A percentile compares a stretch with the other conserved stretches of the same genome.
phyloP scores from a whole-genome alignment of 2,113 vertebrate genomes.

The Thermophis baileyi region DNA sequence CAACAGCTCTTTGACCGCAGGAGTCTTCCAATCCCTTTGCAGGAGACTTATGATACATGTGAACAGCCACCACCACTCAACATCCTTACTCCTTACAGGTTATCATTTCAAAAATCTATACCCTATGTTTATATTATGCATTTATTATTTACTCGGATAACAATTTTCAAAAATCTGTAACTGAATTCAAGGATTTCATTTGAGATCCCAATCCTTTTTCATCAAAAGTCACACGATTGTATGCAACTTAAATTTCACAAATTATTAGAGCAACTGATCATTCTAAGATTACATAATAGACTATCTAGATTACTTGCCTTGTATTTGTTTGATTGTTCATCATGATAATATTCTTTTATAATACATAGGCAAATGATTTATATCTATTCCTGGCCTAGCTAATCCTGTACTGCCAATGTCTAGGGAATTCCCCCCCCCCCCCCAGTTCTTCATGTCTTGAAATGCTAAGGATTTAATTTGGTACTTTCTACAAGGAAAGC shows the following conservation, averaged over 20 bases:
- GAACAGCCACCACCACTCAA: slow-evolving; percentile 96
- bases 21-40: slow-evolving; percentile 90
- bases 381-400: not conserved
- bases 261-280: not conserved
- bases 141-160: not conserved
- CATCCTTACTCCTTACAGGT: slow-evolving; percentile 97
- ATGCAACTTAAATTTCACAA: not conserved
- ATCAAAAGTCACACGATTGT: not conserved
- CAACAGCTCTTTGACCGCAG: slow-evolving; percentile 94
- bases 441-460: not conserved
- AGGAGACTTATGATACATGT: slow-evolving; percentile 91
- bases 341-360: not conserved
- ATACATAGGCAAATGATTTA: not conserved
- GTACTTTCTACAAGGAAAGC: not conserved
- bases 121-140: not conserved
- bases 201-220: not conserved
- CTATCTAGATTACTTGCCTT: not conserved
- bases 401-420: not conserved
- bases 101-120: slow-evolving; percentile 43
- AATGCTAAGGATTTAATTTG: not conserved
- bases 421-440: not conserved
- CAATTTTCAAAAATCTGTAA: not conserved
- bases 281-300: slow-evolving; percentile 6
- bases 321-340: not conserved
- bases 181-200: slow-evolving; percentile 8